Conservation (phyloP, 2,113 vertebrate genomes). For the Tyto alba region DNA sequence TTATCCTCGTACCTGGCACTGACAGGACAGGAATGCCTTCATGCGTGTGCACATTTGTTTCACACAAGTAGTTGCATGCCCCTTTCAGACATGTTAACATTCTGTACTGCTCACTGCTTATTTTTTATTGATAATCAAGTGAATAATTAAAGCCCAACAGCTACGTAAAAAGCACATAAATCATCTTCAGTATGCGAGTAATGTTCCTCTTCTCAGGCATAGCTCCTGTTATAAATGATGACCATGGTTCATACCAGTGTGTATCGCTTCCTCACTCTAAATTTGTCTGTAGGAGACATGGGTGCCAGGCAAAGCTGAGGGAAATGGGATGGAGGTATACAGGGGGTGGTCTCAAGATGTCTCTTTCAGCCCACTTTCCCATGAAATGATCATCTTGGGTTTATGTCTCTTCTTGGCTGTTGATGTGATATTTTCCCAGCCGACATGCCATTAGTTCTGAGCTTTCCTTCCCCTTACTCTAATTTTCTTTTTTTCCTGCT, state of each 20-base stretch:
- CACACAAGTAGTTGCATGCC: background rate
- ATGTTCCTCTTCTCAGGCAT: conserved; percentile 45
- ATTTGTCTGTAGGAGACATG: background rate
- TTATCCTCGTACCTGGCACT: conserved; percentile 32
- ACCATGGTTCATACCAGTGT: conserved; percentile 20
- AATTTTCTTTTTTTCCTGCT: background rate
- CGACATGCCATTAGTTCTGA: background rate
- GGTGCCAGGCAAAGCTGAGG: background rate
- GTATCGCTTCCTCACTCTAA: background rate
- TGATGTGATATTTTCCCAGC: background rate
- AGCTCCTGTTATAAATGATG: conserved; percentile 51
- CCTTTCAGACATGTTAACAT: conserved; percentile 48
- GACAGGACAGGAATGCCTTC: background rate
- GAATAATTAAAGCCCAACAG: conserved; percentile 75
- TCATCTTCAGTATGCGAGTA: conserved; percentile 57
- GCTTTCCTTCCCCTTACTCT: background rate
- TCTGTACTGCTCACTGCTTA: conserved; percentile 52
- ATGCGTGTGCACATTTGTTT: background rate
- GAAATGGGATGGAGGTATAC: background rate
- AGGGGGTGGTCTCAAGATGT: background rate
- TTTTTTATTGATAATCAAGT: conserved; percentile 78
- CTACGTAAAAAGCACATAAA: conserved; percentile 67
- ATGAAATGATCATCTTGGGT: background rate
- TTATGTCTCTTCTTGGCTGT: background rate
- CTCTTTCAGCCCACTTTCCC: background rate